Conservation (phyloP, 2,113 vertebrate genomes). For the Corapipo altera region DNA sequence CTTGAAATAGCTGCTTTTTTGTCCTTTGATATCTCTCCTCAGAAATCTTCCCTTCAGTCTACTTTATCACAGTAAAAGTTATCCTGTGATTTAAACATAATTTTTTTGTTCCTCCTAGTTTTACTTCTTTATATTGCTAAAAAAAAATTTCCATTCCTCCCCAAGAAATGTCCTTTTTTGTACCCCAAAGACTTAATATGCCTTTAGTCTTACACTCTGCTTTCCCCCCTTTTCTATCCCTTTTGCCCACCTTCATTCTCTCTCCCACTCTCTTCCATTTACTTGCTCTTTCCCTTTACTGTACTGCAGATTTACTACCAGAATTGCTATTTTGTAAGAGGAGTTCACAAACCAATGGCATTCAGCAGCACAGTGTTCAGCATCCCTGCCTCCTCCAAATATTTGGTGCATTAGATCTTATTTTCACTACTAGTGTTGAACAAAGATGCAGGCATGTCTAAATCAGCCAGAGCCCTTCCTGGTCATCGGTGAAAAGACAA, state of each 20-base stretch:
- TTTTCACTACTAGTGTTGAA: neutral
- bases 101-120: neutral
- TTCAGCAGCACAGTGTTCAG: neutral
- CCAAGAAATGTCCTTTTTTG: neutral
- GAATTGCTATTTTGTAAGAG: neutral
- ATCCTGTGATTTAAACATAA: neutral
- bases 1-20: neutral
- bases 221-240: neutral
- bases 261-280: neutral
- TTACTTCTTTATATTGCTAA: neutral
- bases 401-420: neutral
- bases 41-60: neutral
- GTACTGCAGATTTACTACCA: neutral
- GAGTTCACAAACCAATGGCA: neutral
- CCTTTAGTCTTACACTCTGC: neutral
- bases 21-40: neutral
- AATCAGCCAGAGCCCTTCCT: neutral
- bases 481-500: neutral
- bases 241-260: neutral
- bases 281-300: neutral
- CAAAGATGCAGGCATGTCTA: neutral
- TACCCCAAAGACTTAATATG: neutral
- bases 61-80: neutral
- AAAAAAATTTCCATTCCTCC: neutral
- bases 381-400: neutral